A percentile compares a stretch with the other conserved stretches of the same genome.
phyloP scores from a whole-genome alignment of 2,797 vertebrate genomes.

The Kryptolebias ocellatus region DNA sequence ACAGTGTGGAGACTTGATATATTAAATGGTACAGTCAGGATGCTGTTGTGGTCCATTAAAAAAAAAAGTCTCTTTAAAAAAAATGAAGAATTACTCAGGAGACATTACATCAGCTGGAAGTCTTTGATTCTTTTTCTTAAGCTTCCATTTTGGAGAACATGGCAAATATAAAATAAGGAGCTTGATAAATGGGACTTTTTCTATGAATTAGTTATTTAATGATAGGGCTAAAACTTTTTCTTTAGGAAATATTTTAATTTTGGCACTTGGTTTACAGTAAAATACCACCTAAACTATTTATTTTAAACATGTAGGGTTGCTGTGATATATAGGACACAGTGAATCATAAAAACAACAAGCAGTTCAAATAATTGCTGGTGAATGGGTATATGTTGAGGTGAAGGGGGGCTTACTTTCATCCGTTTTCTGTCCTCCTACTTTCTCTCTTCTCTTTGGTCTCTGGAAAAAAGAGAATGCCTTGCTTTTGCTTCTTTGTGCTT shows the following conservation, averaged over 20 bases:
- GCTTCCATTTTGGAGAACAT: conserved; percentile 11
- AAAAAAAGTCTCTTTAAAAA: conserved; percentile 16
- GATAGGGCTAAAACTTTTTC: conserved; percentile 14
- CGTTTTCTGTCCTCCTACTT: too few relatives aligned
- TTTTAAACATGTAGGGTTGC: conserved; percentile 24
- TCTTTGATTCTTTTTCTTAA: neutral
- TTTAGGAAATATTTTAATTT: conserved; percentile 27
- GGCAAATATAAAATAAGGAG: neutral
- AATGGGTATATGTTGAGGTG: too few relatives aligned
- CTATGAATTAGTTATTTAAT: neutral
- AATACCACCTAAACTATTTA: conserved; percentile 18
- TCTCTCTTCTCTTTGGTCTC: too few relatives aligned
- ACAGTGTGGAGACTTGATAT: conserved; percentile 24
- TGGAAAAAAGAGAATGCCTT: conserved; percentile 11
- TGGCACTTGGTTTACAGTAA: conserved; percentile 17
- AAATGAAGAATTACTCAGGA: neutral
- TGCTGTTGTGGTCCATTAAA: neutral
- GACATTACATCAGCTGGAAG: conserved; percentile 4
- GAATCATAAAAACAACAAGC: conserved; percentile 4
- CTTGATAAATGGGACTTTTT: neutral
- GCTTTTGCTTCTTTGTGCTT: conserved; percentile 35
- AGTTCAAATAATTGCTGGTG: conserved; percentile 15
- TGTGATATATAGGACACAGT: conserved; percentile 13
- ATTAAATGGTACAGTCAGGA: conserved; percentile 30
- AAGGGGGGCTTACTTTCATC: too few relatives aligned